Evolutionary conservation across 2,888 invertebrate species (phyloP).

Genomic region (Netelia melanura): DNA sequence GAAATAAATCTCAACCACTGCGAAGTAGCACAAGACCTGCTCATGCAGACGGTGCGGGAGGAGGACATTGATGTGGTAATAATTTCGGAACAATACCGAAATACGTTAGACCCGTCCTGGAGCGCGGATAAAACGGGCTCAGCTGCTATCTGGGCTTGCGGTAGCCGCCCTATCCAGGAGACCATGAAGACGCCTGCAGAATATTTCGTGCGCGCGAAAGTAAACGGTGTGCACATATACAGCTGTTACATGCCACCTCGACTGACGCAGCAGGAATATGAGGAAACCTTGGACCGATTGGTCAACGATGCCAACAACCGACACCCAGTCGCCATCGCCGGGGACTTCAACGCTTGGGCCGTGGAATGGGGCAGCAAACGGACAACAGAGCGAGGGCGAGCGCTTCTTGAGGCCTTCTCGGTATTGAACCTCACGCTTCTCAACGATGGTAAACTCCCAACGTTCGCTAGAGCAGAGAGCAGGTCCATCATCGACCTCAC

Average conservation of each 20-base stretch:
- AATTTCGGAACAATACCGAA: conserved; percentile 67
- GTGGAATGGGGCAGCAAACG: conserved; percentile 69
- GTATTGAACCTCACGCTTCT: background rate
- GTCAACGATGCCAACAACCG: conserved; percentile 56
- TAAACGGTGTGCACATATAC: conserved; percentile 58
- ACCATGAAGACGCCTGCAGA: background rate
- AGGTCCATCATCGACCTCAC: conserved; percentile 65
- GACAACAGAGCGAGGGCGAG: conserved; percentile 48
- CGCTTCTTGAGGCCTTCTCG: background rate
- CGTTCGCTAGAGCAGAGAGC: conserved; percentile 38
- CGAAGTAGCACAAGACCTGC: conserved; percentile 67
- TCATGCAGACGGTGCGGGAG: conserved; percentile 63
- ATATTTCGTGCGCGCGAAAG: conserved; percentile 60
- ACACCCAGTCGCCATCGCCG: conserved; percentile 54
- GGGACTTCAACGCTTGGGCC: conserved; percentile 24
- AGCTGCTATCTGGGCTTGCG: conserved; percentile 67
- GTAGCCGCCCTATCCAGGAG: conserved; percentile 37
- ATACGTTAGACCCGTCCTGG: conserved; percentile 62
- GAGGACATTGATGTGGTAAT: conserved; percentile 61
- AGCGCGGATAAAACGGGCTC: conserved; percentile 44
- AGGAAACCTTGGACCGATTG: conserved; percentile 54
- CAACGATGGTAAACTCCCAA: conserved; percentile 20
- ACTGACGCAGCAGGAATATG: conserved; percentile 53
- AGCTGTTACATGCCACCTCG: conserved; percentile 66
- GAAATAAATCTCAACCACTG: conserved; percentile 69